Evolutionary conservation across 2,113 vertebrate species (phyloP).

Genomic region (Gnathonemus longibarbis): DNA sequence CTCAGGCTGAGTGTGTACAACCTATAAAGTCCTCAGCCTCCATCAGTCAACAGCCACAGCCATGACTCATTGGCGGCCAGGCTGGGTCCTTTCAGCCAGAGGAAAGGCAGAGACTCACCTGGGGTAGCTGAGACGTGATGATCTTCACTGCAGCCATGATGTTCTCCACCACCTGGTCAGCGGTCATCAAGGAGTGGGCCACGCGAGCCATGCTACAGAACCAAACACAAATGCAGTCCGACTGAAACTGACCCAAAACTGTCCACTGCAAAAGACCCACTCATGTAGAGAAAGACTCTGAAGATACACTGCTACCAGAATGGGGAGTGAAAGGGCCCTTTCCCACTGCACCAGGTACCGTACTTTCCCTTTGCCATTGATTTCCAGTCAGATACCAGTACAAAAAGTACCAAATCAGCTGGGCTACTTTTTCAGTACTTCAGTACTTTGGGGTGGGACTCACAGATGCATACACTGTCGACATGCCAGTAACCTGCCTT

Average conservation of each 20-base stretch:
- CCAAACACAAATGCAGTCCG: not conserved
- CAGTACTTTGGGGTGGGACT: not conserved
- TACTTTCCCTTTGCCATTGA: not conserved
- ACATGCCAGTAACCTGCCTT: not conserved
- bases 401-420: not conserved
- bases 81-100: not conserved
- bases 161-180: slow-evolving; percentile 67
- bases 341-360: not conserved
- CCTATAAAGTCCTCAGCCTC: not conserved
- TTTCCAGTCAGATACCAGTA: not conserved
- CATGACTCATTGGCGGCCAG: not conserved
- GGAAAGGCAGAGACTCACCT: slow-evolving; percentile 55
- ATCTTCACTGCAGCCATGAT: slow-evolving; percentile 53
- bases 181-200: slow-evolving; percentile 69
- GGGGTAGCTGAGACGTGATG: slow-evolving; percentile 55
- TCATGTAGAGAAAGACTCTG: not conserved
- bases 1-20: not conserved
- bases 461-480: not conserved
- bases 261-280: not conserved
- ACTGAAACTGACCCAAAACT: not conserved
- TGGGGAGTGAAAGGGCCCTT: not conserved
- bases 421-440: not conserved
- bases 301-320: not conserved
- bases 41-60: not conserved
- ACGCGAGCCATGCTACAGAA: slow-evolving; percentile 64